These are phyloP conservation scores for Shinisaurus crocodilurus DNA, from an alignment of 2,113 vertebrate genomes.

Conservation along the genomic window DNA sequence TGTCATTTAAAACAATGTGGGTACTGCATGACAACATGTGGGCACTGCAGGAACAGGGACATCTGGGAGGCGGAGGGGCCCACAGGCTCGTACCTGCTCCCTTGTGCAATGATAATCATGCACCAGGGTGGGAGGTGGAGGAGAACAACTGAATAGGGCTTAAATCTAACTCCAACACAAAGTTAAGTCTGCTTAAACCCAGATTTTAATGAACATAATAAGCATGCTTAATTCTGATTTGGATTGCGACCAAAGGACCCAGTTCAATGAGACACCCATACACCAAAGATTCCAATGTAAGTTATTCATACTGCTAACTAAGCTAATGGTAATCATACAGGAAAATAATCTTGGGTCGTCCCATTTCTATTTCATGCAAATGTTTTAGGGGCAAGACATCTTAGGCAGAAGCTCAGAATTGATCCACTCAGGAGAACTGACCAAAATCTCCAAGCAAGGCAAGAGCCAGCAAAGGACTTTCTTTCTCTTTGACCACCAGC, in stretches of 20 bases:
- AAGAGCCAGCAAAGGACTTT: conserved; percentile 94
- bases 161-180: background rate
- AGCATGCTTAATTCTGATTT: background rate
- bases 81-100: background rate
- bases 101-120: background rate
- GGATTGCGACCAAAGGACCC: background rate
- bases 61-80: background rate
- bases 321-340: background rate
- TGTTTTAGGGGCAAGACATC: conserved; percentile 87
- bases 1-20: background rate
- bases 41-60: background rate
- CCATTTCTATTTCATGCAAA: background rate
- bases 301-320: background rate
- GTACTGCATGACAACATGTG: background rate
- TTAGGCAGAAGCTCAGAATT: conserved; percentile 93
- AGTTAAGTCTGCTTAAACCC: background rate
- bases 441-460: conserved; percentile 85
- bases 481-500: conserved; percentile 98
- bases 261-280: background rate
- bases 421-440: conserved; percentile 95
- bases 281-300: background rate
- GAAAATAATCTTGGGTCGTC: conserved; percentile 6
- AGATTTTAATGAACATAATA: background rate
- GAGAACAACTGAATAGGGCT: background rate
- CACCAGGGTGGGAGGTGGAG: no score